Conservation (phyloP, 2,888 invertebrate genomes). For the Euzetes globulus region DNA sequence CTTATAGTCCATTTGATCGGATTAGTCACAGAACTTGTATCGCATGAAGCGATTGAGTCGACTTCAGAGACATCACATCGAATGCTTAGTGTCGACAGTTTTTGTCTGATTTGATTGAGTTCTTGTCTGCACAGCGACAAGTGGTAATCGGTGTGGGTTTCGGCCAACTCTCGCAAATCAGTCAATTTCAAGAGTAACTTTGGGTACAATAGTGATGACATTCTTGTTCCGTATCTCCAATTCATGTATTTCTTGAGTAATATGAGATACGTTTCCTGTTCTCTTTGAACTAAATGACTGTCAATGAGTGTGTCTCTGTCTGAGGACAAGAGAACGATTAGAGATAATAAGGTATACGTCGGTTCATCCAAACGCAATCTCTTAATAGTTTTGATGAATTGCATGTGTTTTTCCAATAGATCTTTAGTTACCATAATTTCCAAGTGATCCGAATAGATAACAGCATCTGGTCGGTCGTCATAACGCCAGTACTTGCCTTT, state of each 20-base stretch:
- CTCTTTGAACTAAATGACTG: constrained; percentile 44
- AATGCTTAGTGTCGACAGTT: constrained; percentile 43
- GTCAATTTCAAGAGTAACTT: constrained; percentile 49
- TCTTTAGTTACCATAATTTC: constrained; percentile 45
- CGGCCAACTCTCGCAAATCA: constrained; percentile 48
- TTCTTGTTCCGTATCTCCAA: constrained; percentile 45
- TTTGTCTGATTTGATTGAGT: constrained; percentile 44
- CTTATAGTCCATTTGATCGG: constrained; percentile 2
- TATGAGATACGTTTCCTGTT: constrained; percentile 46
- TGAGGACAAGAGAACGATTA: constrained; percentile 49
- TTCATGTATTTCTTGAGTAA: constrained; percentile 46
- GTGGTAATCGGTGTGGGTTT: constrained; percentile 45
- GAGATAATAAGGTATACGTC: constrained; percentile 48
- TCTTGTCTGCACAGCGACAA: constrained; percentile 44
- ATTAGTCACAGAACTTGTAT: neutral
- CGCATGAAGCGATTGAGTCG: neutral
- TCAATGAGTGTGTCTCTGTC: constrained; percentile 47
- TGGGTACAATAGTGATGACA: constrained; percentile 46
- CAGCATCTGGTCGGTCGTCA: constrained; percentile 1
- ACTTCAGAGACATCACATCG: neutral
- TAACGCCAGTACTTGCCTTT: constrained; percentile 44
- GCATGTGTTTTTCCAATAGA: constrained; percentile 48
- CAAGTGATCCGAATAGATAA: constrained; percentile 43
- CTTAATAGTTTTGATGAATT: constrained; percentile 48
- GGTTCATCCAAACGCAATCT: constrained; percentile 48